A percentile compares a stretch with the other conserved stretches of the same genome.
Evolutionary conservation across 1,140 invertebrate genomes (phyloP).

Genomic region (Drosophila seguyi): DNA sequence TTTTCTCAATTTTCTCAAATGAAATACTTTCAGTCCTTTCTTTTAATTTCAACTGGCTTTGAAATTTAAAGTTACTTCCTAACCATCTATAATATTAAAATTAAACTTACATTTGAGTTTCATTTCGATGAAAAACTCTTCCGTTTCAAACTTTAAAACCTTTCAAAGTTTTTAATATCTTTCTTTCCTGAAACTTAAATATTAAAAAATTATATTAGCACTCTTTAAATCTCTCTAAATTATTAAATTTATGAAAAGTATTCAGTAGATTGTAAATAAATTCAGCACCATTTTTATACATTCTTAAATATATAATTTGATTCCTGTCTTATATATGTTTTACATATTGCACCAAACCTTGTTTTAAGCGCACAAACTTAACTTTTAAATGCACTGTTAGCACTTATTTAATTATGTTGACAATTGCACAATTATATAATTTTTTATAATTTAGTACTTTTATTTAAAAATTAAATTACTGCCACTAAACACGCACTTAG

Average conservation of each 20-base stretch:
- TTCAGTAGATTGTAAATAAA: slow-evolving; percentile 29
- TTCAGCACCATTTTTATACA: not conserved
- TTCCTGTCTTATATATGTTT: not conserved
- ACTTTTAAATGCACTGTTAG: slow-evolving; percentile 18
- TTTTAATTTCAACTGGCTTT: not conserved
- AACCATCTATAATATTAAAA: not conserved
- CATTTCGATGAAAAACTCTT: not conserved
- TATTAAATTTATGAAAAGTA: slow-evolving; percentile 30
- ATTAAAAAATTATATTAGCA: not conserved
- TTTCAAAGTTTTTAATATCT: not conserved
- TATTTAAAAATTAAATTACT: slow-evolving; percentile 12
- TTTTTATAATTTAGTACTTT: not conserved
- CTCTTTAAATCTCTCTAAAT: slow-evolving; percentile 37
- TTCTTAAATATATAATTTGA: not conserved
- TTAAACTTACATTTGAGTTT: not conserved
- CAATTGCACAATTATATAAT: slow-evolving; percentile 23
- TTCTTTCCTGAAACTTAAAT: not conserved
- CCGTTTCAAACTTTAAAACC: not conserved
- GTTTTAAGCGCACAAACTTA: slow-evolving; percentile 12
- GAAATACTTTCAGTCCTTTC: not conserved
- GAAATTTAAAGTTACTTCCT: not conserved
- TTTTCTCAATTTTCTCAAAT: not conserved
- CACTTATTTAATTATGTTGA: not conserved
- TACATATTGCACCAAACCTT: not conserved
- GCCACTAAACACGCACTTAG: slow-evolving; percentile 25